Evolutionary conservation across 2,797 vertebrate species (phyloP), one percentile per base, ranked within the genome.

Genomic region (Yasuhikotakia modesta): DNA sequence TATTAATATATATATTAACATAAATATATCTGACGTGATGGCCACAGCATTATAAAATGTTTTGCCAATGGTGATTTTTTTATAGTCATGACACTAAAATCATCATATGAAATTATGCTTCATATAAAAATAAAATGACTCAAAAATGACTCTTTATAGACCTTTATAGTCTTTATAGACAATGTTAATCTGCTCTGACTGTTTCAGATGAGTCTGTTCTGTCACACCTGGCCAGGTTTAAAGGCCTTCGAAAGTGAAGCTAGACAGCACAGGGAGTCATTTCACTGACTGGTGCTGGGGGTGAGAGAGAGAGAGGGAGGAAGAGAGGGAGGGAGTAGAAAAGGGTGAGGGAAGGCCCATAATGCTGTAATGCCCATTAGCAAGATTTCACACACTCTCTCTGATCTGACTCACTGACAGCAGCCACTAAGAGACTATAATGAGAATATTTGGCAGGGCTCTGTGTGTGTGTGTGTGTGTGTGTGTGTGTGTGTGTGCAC

Each of bases 311-410:
- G 17, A 27, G 22, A 17, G 61, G 53, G 32, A 52, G 57, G 30
- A 19, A 67, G 30, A 66, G 50, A 76, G 70, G 84, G 82, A 85
- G 80, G 85, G 86, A 88, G 88, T 91, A 90, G 72, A 82, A 73
- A 84, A 76, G 83, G 81, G 81, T 82, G 79, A 83, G 82, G 64
- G 69, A 83, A 83, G 88, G 87, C 87, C 88, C 85, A 88, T 91
- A 90, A 93, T 92, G 91, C 91, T 90, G 88, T 91, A 90, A 93
- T 92, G 91, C 91, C 91, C 92, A 91, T 92, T 92, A 93, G 91
- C 79, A 88, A 90, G 89, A 93, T 93, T 93, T 93, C 92, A 93
- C 89, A 88, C 91, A 86, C 88, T 85, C 86, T 87, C 82, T 91
- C 88, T 92, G 91, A 93, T 93, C 89, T 88, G 85, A 82, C 53